These are phyloP conservation scores for Caenorhabditis tropicalis DNA, from an alignment of 1,140 invertebrate species.

Conservation along the genomic window DNA sequence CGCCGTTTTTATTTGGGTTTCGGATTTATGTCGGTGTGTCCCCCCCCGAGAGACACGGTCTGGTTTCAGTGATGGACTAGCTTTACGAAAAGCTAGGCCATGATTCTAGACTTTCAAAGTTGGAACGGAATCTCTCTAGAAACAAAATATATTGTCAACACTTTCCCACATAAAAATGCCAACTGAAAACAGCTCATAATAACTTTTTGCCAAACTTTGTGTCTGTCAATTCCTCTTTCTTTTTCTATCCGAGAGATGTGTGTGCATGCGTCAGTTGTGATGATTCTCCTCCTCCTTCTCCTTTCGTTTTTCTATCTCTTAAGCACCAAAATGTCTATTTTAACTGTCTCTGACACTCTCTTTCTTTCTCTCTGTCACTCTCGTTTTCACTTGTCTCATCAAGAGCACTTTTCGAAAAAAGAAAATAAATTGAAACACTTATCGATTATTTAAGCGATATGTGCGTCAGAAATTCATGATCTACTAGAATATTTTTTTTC, in stretches of 20 bases:
- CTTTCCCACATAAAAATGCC: no score
- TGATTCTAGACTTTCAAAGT: no score
- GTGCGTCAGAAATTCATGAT: not conserved
- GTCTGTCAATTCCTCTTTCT: not conserved
- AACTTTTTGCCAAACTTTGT: not conserved
- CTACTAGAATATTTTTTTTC: not conserved
- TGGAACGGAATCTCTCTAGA: no score
- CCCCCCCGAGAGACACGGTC: not conserved
- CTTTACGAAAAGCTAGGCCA: not conserved
- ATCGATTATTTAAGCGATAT: constrained; percentile 17
- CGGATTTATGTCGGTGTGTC: not conserved
- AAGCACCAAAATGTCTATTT: not conserved
- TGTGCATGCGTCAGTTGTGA: constrained; percentile 32
- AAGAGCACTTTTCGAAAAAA: constrained; percentile 37
- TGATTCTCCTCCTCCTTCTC: not conserved
- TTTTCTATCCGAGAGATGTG: not conserved
- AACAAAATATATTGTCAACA: not conserved
- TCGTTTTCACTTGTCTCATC: not conserved
- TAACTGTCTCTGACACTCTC: not conserved
- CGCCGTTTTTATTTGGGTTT: not conserved
- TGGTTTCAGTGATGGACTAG: not conserved
- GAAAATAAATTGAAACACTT: constrained; percentile 33
- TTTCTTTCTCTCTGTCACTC: not conserved
- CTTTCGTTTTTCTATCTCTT: not conserved
- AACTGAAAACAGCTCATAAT: not conserved